Percentiles rank a stretch among this genome's conserved stretches.
These are phyloP conservation scores for Leptodirus hochenwartii DNA, from an alignment of 2,888 invertebrate species.

Conservation along the genomic window DNA sequence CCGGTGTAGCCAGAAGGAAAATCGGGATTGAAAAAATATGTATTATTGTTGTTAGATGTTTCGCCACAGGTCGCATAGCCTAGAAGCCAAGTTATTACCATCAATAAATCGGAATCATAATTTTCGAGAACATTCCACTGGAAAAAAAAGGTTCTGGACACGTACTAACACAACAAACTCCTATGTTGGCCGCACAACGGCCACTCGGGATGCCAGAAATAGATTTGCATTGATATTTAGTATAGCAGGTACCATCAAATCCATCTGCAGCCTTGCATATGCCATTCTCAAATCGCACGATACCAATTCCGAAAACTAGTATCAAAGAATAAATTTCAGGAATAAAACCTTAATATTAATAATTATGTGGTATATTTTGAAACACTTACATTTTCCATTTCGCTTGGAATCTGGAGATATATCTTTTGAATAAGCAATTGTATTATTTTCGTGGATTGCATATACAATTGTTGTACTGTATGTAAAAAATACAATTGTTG, in stretches of 20 bases:
- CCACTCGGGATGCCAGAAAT: constrained; percentile 51
- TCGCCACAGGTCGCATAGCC: constrained; percentile 55
- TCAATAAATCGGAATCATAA: too few relatives aligned
- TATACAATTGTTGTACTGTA: too few relatives aligned
- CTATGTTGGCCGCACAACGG: constrained; percentile 50
- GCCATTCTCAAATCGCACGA: constrained; percentile 59
- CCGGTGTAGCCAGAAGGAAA: constrained; percentile 55
- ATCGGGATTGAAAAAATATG: constrained; percentile 63
- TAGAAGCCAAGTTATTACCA: too few relatives aligned
- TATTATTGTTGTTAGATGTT: constrained; percentile 56
- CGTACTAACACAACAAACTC: constrained; percentile 72
- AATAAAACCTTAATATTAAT: neutral
- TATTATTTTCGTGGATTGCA: too few relatives aligned
- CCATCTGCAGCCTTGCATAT: constrained; percentile 46
- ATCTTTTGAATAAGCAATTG: too few relatives aligned
- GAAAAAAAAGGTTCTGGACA: constrained; percentile 13
- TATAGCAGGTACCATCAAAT: constrained; percentile 57
- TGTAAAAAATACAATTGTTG: too few relatives aligned
- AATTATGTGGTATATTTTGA: neutral
- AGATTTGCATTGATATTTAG: constrained; percentile 53
- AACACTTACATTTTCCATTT: constrained; percentile 1
- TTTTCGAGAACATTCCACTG: too few relatives aligned
- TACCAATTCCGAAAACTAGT: constrained; percentile 24
- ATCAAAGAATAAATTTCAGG: too few relatives aligned
- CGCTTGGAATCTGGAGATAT: too few relatives aligned